Conservation (phyloP, 2,113 vertebrate genomes). For the Nyctibius bracteatus region DNA sequence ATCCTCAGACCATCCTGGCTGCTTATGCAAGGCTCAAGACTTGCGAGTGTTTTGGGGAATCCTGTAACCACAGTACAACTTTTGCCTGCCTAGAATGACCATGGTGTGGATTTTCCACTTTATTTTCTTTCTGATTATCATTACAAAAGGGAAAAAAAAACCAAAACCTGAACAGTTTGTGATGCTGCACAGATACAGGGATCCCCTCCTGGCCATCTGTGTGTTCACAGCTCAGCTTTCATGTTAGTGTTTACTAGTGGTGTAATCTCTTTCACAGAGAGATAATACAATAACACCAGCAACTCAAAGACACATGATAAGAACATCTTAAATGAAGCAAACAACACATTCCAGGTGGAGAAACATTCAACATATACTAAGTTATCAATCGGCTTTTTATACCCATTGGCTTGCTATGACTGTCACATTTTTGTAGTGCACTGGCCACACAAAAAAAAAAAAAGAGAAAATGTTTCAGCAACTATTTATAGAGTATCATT, state of each 20-base stretch:
- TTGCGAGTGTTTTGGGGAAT: neutral
- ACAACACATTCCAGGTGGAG: neutral
- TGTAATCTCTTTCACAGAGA: neutral
- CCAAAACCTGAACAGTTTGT: neutral
- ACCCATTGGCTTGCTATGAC: neutral
- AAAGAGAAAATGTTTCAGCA: neutral
- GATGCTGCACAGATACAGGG: neutral
- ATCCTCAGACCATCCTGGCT: neutral
- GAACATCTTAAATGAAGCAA: neutral
- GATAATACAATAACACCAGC: neutral
- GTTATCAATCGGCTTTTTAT: neutral
- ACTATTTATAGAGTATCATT: neutral
- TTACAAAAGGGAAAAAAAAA: neutral
- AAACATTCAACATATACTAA: neutral
- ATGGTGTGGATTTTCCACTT: neutral
- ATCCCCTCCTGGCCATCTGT: neutral
- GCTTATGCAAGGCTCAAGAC: neutral
- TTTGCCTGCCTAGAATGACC: neutral
- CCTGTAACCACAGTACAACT: neutral
- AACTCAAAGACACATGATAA: neutral
- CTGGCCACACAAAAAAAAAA: neutral
- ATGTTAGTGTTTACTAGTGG: neutral
- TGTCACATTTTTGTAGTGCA: neutral
- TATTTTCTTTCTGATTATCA: neutral
- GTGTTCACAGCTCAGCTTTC: neutral